Percentiles rank a stretch among this genome's conserved stretches.
These are phyloP conservation scores for Tachysurus fulvidraco DNA, from an alignment of 2,113 vertebrate species.

Conservation along the genomic window DNA sequence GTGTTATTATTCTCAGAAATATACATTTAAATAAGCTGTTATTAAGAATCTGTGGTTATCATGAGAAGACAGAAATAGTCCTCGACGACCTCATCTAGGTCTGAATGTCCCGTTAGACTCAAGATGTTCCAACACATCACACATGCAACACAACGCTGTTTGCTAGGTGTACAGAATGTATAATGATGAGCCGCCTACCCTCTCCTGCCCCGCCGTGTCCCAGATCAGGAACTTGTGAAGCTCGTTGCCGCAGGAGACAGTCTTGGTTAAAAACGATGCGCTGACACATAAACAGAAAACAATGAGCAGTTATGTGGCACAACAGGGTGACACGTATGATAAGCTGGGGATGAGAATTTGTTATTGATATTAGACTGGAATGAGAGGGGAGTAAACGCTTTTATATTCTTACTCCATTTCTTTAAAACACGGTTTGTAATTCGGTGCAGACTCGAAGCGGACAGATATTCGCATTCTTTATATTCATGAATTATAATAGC, in stretches of 20 bases:
- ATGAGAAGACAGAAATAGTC: background rate
- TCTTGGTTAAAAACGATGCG: slow-evolving; percentile 98
- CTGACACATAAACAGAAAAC: slow-evolving; percentile 68
- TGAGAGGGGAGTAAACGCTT: background rate
- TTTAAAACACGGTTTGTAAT: background rate
- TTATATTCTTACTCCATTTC: background rate
- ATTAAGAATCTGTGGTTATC: background rate
- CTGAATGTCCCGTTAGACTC: background rate
- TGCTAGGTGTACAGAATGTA: background rate
- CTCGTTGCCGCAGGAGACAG: slow-evolving; percentile 91
- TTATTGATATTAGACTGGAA: background rate
- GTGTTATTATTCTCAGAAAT: background rate
- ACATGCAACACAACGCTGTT: background rate
- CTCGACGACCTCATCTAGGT: background rate
- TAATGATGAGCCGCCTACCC: slow-evolving; percentile 74
- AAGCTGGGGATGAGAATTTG: background rate
- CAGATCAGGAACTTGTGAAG: slow-evolving; percentile 99
- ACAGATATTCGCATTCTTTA: background rate
- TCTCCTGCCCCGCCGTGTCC: slow-evolving; percentile 96
- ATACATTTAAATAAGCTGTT: background rate
- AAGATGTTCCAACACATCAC: background rate
- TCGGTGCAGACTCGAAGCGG: background rate
- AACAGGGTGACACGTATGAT: slow-evolving; percentile 1
- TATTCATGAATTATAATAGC: background rate
- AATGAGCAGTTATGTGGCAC: slow-evolving; percentile 21